Percentiles rank a stretch among this genome's conserved stretches.
Evolutionary conservation across 1,140 invertebrate species (phyloP).

Genomic region (Melitaea cinxia): DNA sequence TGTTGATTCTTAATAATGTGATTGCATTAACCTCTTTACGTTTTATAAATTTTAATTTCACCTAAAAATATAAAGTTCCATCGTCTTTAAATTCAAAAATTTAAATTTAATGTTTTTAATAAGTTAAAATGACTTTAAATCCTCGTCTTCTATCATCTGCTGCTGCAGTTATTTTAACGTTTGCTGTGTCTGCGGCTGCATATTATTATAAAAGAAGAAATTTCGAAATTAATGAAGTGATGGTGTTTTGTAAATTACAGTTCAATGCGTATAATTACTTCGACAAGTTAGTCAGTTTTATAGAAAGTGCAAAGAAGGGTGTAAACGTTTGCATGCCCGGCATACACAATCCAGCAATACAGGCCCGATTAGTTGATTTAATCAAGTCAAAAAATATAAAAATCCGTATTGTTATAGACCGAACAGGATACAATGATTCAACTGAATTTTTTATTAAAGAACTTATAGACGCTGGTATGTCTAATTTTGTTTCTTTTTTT

Average conservation of each 20-base stretch:
- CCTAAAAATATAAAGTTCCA: constrained; percentile 64
- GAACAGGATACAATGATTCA: constrained; percentile 63
- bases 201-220: constrained; percentile 69
- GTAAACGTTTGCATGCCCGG: constrained; percentile 74
- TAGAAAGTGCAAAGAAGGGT: constrained; percentile 61
- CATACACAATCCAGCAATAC: constrained; percentile 73
- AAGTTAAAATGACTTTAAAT: constrained; percentile 73
- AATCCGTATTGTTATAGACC: constrained; percentile 67
- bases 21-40: background rate
- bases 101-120: constrained; percentile 63
- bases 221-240: constrained; percentile 72
- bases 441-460: constrained; percentile 70
- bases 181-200: constrained; percentile 67
- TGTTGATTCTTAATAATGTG: constrained; percentile 15
- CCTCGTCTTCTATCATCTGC: constrained; percentile 62
- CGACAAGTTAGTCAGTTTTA: constrained; percentile 70
- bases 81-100: constrained; percentile 39
- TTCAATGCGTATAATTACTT: constrained; percentile 72
- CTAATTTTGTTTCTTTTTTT: background rate
- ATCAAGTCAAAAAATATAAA: constrained; percentile 65
- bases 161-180: constrained; percentile 65
- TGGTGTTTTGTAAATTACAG: constrained; percentile 77
- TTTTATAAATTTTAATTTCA: constrained; percentile 65
- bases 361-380: constrained; percentile 61
- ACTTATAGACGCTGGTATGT: constrained; percentile 67